Base-by-base conservation (phyloP, 2,888 invertebrate species). In the Clivina fossor region DNA sequence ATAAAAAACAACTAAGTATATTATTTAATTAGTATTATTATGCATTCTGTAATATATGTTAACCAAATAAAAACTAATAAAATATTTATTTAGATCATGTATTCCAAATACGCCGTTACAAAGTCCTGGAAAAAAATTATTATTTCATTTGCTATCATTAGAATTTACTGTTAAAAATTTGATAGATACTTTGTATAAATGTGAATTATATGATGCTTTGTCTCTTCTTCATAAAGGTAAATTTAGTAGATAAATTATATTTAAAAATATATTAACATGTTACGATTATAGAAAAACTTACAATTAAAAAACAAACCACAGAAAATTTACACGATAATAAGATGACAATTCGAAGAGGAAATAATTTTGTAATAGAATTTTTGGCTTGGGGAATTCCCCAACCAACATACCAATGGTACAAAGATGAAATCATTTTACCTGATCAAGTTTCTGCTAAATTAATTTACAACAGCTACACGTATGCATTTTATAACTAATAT, bases 161-260 rank as follows among this genome's bases (percentile, higher is more conserved):
- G 24, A 43, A 4, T 63, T 62, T 32, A 61, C 62, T 2, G 48
- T 64, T 11, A 58, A 55, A 11, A 33, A 47, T 40, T 60, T 65
- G 9, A 54, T 53, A 20, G 28, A 46, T 13, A 58, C 63, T 28
- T 54, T 66, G 7, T 37, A 47, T 28, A 40, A 58, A 26, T 62
- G 62, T 11, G 38, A 59, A 35, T 41, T 64, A 5, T 59, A 59
- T 35, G 58, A 64, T 30, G 60, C 61, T 1, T 50, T 65, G 4
- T 40, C 61, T n/a, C 44, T 63, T 19, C 58, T 66, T 13, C 22
- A 26, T 32, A 22, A 28, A 22, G 55, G 55, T 55, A 38, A 32
- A 20, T 46, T 22, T 28, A 19, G 15, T 15, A 19, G 13, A 15
- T 49, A 15, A 9, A 24, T 15, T 37, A 13, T 9, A 26, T 51